Conservation (phyloP, 2,113 vertebrate species). For the Callospermophilus lateralis region DNA sequence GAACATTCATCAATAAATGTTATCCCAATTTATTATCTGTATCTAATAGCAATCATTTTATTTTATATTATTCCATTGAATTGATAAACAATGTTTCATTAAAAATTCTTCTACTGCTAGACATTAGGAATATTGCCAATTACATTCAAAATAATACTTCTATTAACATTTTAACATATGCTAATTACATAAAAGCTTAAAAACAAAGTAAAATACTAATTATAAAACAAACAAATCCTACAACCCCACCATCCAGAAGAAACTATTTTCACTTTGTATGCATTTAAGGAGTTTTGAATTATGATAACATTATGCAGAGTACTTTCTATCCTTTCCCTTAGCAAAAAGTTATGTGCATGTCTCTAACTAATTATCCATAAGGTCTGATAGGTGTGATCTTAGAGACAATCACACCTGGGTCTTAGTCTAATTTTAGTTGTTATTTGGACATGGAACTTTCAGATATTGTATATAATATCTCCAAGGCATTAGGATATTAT, state of each 20-base stretch:
- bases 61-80: not conserved
- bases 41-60: not conserved
- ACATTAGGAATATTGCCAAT: not conserved
- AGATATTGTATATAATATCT: not conserved
- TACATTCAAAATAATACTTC: slow-evolving; percentile 45
- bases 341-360: not conserved
- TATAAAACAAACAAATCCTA: not conserved
- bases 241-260: not conserved
- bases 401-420: not conserved
- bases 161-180: slow-evolving; percentile 46
- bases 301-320: not conserved
- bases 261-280: not conserved
- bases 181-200: not conserved
- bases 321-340: not conserved
- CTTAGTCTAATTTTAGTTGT: not conserved
- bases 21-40: not conserved
- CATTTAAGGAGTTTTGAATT: not conserved
- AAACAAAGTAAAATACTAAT: slow-evolving; percentile 16
- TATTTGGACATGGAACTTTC: not conserved
- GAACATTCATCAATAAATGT: slow-evolving; percentile 24
- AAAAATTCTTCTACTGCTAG: not conserved
- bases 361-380: not conserved
- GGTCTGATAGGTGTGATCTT: not conserved
- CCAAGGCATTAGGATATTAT: not conserved
- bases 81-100: not conserved